A percentile compares a stretch with the other conserved stretches of the same genome.
Conservation (phyloP, 2,888 invertebrate species). For the Ectemnius continuus region DNA sequence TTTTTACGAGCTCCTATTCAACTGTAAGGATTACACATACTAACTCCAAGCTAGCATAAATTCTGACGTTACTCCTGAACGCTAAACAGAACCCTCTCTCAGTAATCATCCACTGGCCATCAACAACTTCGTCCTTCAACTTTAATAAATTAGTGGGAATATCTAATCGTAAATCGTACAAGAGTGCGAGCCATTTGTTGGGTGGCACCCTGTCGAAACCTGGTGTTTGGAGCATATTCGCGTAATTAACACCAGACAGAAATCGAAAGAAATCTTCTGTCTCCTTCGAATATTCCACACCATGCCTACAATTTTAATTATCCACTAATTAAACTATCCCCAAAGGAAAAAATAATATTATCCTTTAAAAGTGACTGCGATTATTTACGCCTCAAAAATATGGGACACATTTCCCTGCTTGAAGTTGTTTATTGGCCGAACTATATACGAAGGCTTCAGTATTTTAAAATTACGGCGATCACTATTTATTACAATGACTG, state of each 20-base stretch:
- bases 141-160: constrained; percentile 13
- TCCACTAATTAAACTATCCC: background rate
- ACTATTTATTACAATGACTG: constrained; percentile 57
- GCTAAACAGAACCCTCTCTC: constrained; percentile 62
- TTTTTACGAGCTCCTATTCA: too few species aligned
- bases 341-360: background rate
- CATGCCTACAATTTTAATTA: constrained; percentile 50
- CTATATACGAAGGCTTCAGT: constrained; percentile 84
- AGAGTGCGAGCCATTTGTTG: constrained; percentile 60
- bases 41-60: constrained; percentile 59
- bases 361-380: background rate
- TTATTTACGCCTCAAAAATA: constrained; percentile 31
- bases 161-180: constrained; percentile 58
- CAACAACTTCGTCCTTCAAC: background rate
- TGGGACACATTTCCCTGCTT: constrained; percentile 14
- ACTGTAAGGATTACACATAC: constrained; percentile 20
- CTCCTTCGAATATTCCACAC: constrained; percentile 55
- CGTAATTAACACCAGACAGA: constrained; percentile 56
- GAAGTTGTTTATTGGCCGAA: constrained; percentile 81
- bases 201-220: constrained; percentile 52
- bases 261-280: constrained; percentile 58
- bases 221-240: constrained; percentile 45
- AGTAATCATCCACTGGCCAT: constrained; percentile 54
- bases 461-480: constrained; percentile 78
- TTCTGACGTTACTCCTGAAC: constrained; percentile 34